phyloP scores from a whole-genome alignment of 2,113 vertebrate genomes.

The Neodon shergylaensis region DNA sequence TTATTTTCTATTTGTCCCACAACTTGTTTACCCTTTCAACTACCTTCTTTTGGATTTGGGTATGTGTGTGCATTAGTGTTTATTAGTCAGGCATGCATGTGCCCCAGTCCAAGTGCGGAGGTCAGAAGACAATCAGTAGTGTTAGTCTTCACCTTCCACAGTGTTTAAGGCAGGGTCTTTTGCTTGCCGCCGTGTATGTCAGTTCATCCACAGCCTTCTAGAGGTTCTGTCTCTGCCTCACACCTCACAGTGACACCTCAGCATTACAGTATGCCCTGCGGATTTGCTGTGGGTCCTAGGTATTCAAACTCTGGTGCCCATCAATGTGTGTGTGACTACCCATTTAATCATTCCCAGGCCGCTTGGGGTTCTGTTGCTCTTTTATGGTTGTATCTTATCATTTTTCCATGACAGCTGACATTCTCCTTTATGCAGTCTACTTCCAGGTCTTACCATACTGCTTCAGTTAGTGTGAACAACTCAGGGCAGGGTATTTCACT shows the following conservation, averaged over 20 bases:
- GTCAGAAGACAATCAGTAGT: background rate
- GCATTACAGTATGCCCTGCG: background rate
- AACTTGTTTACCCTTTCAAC: background rate
- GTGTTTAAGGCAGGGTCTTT: background rate
- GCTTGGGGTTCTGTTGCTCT: background rate
- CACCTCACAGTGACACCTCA: background rate
- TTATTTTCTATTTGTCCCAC: background rate
- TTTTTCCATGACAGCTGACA: background rate
- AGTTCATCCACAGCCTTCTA: background rate
- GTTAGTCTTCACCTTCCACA: background rate
- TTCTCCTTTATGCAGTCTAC: background rate
- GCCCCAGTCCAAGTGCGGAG: background rate
- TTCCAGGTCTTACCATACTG: background rate
- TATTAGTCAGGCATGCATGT: background rate
- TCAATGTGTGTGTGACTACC: background rate
- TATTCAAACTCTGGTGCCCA: background rate
- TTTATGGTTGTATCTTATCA: background rate
- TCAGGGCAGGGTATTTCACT: background rate
- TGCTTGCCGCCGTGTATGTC: background rate
- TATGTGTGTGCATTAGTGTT: background rate
- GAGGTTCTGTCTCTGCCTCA: background rate
- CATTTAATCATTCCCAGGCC: background rate
- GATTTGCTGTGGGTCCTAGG: background rate
- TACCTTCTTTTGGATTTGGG: background rate
- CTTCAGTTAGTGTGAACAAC: background rate